A percentile compares a stretch with the other conserved stretches of the same genome.
phyloP scores from a whole-genome alignment of 2,113 vertebrate genomes.

The Aythya baeri region DNA sequence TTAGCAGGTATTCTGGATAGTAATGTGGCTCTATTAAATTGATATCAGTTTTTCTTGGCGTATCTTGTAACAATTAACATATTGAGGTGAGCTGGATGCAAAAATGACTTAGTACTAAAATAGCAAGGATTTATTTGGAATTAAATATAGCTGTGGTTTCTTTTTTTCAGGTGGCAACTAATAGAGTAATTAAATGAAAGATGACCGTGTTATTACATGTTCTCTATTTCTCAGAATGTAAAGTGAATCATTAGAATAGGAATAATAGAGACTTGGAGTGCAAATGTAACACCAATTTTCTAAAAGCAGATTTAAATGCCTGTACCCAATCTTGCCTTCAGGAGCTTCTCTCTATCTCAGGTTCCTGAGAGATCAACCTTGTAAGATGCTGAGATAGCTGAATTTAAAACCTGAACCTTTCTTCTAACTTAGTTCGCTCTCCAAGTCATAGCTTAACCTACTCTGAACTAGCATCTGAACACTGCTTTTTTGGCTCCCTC shows the following conservation, averaged over 20 bases:
- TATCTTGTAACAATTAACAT: not conserved
- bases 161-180: not conserved
- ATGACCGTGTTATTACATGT: not conserved
- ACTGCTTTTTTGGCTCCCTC: not conserved
- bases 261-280: not conserved
- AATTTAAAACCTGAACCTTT: not conserved
- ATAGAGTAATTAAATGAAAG: not conserved
- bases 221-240: not conserved
- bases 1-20: not conserved
- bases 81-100: not conserved
- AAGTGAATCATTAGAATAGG: not conserved
- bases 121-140: not conserved
- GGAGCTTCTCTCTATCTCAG: not conserved
- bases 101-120: not conserved
- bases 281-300: fast-evolving
- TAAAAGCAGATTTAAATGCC: conserved; percentile 8
- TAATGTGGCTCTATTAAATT: not conserved
- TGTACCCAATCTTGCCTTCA: not conserved
- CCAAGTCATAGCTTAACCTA: not conserved
- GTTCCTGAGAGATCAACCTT: not conserved
- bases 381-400: not conserved
- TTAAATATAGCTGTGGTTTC: not conserved
- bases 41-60: not conserved
- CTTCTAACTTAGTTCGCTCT: not conserved
- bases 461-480: not conserved